phyloP scores from a whole-genome alignment of 1,140 invertebrate genomes.

The Meloidogyne hapla region DNA sequence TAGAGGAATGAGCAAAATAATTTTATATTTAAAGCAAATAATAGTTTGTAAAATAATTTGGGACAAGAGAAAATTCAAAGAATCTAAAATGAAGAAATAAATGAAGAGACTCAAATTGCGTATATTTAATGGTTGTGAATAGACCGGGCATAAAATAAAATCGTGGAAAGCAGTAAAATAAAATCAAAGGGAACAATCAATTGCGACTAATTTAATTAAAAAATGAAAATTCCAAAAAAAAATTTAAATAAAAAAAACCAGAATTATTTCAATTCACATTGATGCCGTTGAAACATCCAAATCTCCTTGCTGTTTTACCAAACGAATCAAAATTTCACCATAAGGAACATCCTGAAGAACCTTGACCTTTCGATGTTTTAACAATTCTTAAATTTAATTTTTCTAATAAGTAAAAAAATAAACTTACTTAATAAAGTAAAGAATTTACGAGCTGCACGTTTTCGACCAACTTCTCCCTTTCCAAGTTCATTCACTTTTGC shows the following conservation, averaged over 20 bases:
- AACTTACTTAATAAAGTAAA: slow-evolving; percentile 22
- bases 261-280: too few species aligned
- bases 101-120: not conserved
- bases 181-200: too few species aligned
- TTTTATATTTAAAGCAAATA: not conserved
- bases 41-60: too few species aligned
- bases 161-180: too few species aligned
- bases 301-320: not conserved
- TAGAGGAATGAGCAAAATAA: not conserved
- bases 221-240: too few species aligned
- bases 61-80: too few species aligned
- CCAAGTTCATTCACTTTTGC: slow-evolving; percentile 10
- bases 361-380: slow-evolving; percentile 14
- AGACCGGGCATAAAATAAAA: too few species aligned
- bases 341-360: slow-evolving; percentile 13
- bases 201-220: too few species aligned
- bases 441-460: slow-evolving; percentile 15
- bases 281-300: not conserved
- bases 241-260: not conserved
- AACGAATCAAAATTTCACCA: slow-evolving; percentile 13
- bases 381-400: slow-evolving; percentile 12
- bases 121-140: too few species aligned
- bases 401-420: not conserved
- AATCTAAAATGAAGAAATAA: not conserved
- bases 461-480: not conserved